Percentiles rank a stretch among this genome's conserved stretches.
phyloP scores from a whole-genome alignment of 2,113 vertebrate species.

The Pomatostomus ruficeps region DNA sequence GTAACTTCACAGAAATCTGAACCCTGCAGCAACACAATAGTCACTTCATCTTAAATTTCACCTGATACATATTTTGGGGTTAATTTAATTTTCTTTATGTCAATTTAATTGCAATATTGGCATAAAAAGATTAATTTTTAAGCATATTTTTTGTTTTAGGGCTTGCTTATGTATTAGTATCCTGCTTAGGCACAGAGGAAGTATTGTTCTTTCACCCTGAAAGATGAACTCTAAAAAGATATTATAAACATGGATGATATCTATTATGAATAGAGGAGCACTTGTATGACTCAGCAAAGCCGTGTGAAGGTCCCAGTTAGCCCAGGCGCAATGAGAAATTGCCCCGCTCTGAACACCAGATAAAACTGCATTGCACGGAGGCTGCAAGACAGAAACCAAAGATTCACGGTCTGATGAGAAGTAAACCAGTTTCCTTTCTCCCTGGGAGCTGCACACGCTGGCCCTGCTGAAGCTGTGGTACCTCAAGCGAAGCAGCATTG shows the following conservation, averaged over 20 bases:
- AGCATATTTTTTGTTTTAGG: neutral
- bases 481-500: neutral
- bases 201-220: constrained; percentile 10
- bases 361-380: neutral
- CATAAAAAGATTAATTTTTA: neutral
- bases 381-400: neutral
- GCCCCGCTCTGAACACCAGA: neutral
- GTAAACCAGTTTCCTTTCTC: neutral
- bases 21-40: neutral
- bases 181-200: neutral
- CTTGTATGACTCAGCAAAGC: constrained; percentile 33
- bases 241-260: neutral
- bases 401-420: neutral
- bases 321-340: neutral
- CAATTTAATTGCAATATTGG: neutral
- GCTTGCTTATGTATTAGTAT: neutral
- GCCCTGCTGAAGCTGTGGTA: neutral
- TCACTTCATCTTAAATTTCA: neutral
- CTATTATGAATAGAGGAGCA: neutral
- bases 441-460: neutral
- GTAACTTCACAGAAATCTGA: neutral
- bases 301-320: neutral
- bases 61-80: neutral
- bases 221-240: neutral
- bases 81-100: neutral